Evolutionary conservation across 2,797 vertebrate genomes (phyloP), one percentile per base, ranked within the genome.

Genomic region (Anguilla anguilla): DNA sequence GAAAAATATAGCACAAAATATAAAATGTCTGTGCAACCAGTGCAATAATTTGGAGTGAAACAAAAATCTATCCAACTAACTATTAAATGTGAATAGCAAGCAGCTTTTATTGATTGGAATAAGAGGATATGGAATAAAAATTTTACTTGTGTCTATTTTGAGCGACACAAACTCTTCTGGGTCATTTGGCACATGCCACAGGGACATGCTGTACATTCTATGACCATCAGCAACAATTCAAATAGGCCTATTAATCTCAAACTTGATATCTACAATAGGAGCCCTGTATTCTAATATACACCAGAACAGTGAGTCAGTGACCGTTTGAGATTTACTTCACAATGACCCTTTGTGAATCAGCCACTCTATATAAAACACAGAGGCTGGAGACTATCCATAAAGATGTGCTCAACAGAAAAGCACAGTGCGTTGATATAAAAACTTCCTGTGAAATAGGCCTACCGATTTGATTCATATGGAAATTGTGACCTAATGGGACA

Each of bases 331-430:
- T 25, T 77, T 43, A 77, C 19, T 43, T 82, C 79, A 25, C 79
- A 82, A 51, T 82, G 39, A n/a, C 43, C 51, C 79, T 51, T 82
- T 82, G 79, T 82, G 51, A 82, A 49, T 6, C 25, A 49, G n/a
- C 9, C 43, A 43, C 46, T 51, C n/a, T 25, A 82, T 49, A 82
- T 82, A 49, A 51, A 6, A 82, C n/a, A 49, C 39, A 25, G 46
- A 6, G 31, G 22, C 17, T 82, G 46, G 43, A 82, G 46, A 82
- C 17, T 43, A 22, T 46, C 17, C 4, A 22, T 46, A 46, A 22
- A 0, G 17, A 81, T 25, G 25, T 49, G 43, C 10, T 2, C 43
- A 82, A 22, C 15, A 49, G 43, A 81, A 46, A 81, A 43, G 19
- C 35, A 25, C 39, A 81, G 2, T 0, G 43, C 64, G 6, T 28